Evolutionary conservation across 2,113 vertebrate species (phyloP).

Genomic region (Hemichromis elongatus): DNA sequence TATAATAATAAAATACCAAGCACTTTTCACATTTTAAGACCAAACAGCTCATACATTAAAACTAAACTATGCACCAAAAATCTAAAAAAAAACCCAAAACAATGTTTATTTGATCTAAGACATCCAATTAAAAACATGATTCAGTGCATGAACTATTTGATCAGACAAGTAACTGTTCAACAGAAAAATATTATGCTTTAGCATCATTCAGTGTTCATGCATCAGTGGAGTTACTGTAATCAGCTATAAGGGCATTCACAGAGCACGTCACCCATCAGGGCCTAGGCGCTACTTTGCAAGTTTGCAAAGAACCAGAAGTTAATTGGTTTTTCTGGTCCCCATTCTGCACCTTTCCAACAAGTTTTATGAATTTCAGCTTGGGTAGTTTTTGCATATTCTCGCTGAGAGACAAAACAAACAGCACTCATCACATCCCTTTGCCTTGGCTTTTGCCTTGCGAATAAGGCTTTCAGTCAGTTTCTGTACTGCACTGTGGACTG

Average conservation of each 20-base stretch:
- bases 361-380: neutral
- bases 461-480: neutral
- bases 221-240: slow-evolving; percentile 18
- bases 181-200: neutral
- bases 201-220: neutral
- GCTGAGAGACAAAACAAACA: neutral
- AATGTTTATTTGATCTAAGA: neutral
- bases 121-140: neutral
- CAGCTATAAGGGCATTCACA: neutral
- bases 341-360: neutral
- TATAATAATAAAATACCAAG: neutral
- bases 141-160: neutral
- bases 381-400: neutral
- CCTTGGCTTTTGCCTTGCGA: neutral
- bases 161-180: neutral
- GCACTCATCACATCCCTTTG: neutral
- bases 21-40: neutral
- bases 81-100: neutral
- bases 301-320: neutral
- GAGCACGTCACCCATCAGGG: neutral
- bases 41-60: neutral
- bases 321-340: neutral
- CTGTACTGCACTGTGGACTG: neutral
- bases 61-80: neutral
- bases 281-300: neutral